phyloP scores from a whole-genome alignment of 2,888 invertebrate species.

The Orthonevra nobilis region DNA sequence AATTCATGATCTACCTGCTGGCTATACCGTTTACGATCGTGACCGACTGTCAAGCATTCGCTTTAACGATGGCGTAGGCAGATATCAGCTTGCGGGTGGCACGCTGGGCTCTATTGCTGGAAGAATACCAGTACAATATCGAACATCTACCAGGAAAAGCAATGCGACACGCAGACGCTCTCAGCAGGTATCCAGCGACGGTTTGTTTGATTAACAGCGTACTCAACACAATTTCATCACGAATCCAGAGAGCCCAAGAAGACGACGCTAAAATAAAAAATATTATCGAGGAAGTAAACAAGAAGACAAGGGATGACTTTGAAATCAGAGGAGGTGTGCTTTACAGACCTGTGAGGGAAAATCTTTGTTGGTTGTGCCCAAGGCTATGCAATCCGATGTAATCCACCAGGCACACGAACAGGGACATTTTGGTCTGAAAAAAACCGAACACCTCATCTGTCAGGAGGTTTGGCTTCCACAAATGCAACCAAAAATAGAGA shows the following conservation, averaged over 20 bases:
- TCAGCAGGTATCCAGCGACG: too few species aligned
- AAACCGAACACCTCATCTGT: constrained; percentile 64
- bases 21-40: constrained; percentile 73
- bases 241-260: constrained; percentile 9
- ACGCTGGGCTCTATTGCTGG: constrained; percentile 47
- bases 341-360: constrained; percentile 13
- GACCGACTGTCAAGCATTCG: constrained; percentile 74
- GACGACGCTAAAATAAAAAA: constrained; percentile 2
- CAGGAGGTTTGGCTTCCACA: constrained; percentile 72
- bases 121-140: constrained; percentile 70
- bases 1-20: constrained; percentile 74
- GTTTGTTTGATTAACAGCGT: neutral
- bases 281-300: neutral
- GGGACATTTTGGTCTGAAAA: constrained; percentile 74
- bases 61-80: constrained; percentile 73
- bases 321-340: constrained; percentile 7
- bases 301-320: neutral
- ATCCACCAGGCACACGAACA: constrained; percentile 74
- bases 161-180: constrained; percentile 7
- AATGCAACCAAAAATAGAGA: constrained; percentile 8
- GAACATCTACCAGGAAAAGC: constrained; percentile 13
- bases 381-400: constrained; percentile 73
- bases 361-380: constrained; percentile 73
- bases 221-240: neutral
- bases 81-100: constrained; percentile 71